Evolutionary conservation across 2,888 invertebrate species (phyloP), one percentile per base, ranked within the genome.

Genomic region (Acheta domesticus): DNA sequence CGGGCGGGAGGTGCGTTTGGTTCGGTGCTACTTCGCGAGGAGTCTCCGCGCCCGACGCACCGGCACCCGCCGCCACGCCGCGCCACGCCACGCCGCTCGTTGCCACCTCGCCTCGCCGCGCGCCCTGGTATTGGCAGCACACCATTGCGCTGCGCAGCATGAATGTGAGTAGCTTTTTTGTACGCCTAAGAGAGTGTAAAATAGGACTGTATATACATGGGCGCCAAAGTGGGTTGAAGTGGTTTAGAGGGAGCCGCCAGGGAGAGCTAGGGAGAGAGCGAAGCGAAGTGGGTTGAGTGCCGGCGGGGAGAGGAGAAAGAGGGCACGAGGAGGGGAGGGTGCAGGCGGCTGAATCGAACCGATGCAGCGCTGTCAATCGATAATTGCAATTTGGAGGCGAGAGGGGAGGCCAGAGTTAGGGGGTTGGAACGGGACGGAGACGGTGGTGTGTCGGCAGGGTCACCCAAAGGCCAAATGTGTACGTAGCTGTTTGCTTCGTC

Each of bases 381-480:
- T 76, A 76, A 76, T 76, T 23, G 76, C 76, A 36, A 76, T 76
- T 76, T 76, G 75, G 20, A 75, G 75, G 20, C 14, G 75, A 14
- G 76, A 76, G 48, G 12, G 48, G 36, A 16, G 12, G 76, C 36
- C 36, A 2, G 76, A 36, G 76, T 12, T 16, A 5, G n/a, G 76
- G 16, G n/a, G 49, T 12, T 48, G 75, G 75, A n/a, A 16, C n/a
- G 0, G 11, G 1, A 14, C 12, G 19, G 20, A 19, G 75, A 23
- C 20, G 75, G 21, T 14, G 21, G 21, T 36, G 36, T 36, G 36
- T 36, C 36, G 36, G 36, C 36, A 8, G 36, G 8, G 36, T 36
- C 36, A 36, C 36, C 36, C 36, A 36, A 36, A 36, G 36, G 36
- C 36, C 36, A 36, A 36, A 36, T n/a, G 36, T 36, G 36, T 36